A percentile compares a stretch with the other conserved stretches of the same genome.
Evolutionary conservation across 2,888 invertebrate genomes (phyloP).

Genomic region (Hofmannophila pseudospretella): DNA sequence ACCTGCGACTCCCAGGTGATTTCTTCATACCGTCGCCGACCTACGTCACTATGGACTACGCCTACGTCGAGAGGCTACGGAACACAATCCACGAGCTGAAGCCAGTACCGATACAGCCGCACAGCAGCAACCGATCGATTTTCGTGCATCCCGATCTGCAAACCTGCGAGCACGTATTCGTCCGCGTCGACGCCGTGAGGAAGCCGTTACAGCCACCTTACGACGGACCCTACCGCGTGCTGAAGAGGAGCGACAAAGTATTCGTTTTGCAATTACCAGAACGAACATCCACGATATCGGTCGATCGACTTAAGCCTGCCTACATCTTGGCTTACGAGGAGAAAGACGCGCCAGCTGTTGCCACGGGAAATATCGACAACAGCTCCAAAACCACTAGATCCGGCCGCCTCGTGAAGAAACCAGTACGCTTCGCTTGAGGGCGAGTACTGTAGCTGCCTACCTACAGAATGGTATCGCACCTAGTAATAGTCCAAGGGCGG

Average conservation of each 20-base stretch:
- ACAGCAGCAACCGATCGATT: neutral
- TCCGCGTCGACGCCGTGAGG: slow-evolving; percentile 12
- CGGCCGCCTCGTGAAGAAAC: too few species aligned
- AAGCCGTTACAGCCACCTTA: slow-evolving; percentile 12
- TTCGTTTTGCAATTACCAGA: slow-evolving; percentile 7
- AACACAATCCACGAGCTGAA: neutral
- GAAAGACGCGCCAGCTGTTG: too few species aligned
- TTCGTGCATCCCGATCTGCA: slow-evolving; percentile 9
- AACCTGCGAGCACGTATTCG: slow-evolving; percentile 7
- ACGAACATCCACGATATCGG: slow-evolving; percentile 5
- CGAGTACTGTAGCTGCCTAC: too few species aligned
- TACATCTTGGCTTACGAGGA: slow-evolving; percentile 3
- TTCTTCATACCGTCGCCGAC: neutral
- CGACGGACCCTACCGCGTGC: slow-evolving; percentile 13
- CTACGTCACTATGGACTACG: neutral
- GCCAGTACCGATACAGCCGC: slow-evolving; percentile 6
- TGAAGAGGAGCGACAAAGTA: slow-evolving; percentile 6
- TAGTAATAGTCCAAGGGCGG: too few species aligned
- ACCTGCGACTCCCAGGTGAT: slow-evolving; percentile 5
- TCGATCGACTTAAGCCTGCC: slow-evolving; percentile 13
- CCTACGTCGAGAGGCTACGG: neutral
- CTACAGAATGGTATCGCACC: too few species aligned
- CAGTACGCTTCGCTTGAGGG: too few species aligned
- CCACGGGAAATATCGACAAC: too few species aligned
- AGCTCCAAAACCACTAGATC: too few species aligned